Conservation (phyloP, 2,113 vertebrate genomes). For the Gorsachius goisagi region DNA sequence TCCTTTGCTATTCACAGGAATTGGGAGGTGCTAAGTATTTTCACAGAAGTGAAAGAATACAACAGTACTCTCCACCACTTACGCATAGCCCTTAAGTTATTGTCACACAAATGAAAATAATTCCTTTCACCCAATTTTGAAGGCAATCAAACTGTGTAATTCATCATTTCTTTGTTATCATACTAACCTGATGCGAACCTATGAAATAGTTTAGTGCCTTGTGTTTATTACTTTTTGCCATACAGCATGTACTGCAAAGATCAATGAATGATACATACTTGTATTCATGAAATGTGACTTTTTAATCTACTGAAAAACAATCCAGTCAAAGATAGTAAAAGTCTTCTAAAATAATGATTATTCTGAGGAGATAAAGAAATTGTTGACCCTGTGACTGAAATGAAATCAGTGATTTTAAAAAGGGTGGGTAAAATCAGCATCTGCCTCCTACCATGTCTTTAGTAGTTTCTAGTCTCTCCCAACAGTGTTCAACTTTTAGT, state of each 20-base stretch:
- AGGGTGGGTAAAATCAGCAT: not conserved
- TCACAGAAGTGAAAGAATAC: not conserved
- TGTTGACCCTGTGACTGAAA: conserved; percentile 8
- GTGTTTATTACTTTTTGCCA: not conserved
- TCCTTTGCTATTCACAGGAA: not conserved
- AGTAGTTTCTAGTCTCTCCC: not conserved
- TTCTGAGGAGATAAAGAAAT: not conserved
- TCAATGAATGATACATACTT: not conserved
- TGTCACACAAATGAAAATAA: not conserved
- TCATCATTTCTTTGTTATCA: not conserved
- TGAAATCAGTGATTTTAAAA: not conserved
- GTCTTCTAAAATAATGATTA: not conserved
- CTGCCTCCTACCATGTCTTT: not conserved
- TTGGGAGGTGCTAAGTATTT: not conserved
- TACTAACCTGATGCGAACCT: not conserved
- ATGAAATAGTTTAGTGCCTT: not conserved
- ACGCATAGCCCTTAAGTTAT: not conserved
- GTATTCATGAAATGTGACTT: not conserved
- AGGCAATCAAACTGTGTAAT: not conserved
- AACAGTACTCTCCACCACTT: not conserved
- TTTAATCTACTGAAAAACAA: not conserved
- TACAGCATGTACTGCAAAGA: not conserved
- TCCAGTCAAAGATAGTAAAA: not conserved
- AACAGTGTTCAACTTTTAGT: not conserved
- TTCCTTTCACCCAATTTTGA: not conserved